These are phyloP conservation scores for Caligus rogercresseyi DNA, from an alignment of 1,140 invertebrate genomes.

Conservation along the genomic window DNA sequence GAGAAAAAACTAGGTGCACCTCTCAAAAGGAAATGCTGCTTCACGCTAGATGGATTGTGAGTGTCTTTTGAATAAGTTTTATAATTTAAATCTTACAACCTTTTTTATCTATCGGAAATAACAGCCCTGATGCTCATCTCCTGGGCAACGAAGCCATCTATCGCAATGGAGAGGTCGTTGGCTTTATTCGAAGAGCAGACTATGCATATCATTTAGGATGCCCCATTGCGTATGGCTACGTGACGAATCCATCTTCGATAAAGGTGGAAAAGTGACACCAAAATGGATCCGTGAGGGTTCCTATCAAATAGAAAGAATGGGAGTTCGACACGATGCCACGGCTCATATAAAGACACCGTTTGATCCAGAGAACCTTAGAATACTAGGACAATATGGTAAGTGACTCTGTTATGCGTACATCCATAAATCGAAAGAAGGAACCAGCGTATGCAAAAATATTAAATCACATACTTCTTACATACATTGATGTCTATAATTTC, in stretches of 20 bases:
- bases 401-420: too few species aligned
- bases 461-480: too few species aligned
- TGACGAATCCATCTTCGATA: conserved; percentile 30
- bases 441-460: too few species aligned
- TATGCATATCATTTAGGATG: conserved; percentile 51
- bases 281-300: conserved; percentile 48
- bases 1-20: conserved; percentile 40
- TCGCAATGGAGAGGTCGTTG: conserved; percentile 51
- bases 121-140: conserved; percentile 36
- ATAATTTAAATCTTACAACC: not conserved
- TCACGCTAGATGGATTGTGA: conserved; percentile 48
- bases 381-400: conserved; percentile 27
- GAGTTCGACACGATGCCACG: conserved; percentile 45
- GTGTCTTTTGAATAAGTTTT: not conserved
- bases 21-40: conserved; percentile 50
- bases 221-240: conserved; percentile 47
- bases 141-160: conserved; percentile 67
- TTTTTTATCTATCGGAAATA: conserved; percentile 26
- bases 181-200: conserved; percentile 58
- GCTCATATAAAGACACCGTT: conserved; percentile 55
- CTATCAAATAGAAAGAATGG: conserved; percentile 61
- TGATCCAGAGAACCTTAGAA: conserved; percentile 46
- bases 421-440: too few species aligned
- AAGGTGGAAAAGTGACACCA: conserved; percentile 37
- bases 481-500: too few species aligned